A percentile compares a stretch with the other conserved stretches of the same genome.
Conservation (phyloP, 1,140 invertebrate species). For the Bilobella aurantiaca region DNA sequence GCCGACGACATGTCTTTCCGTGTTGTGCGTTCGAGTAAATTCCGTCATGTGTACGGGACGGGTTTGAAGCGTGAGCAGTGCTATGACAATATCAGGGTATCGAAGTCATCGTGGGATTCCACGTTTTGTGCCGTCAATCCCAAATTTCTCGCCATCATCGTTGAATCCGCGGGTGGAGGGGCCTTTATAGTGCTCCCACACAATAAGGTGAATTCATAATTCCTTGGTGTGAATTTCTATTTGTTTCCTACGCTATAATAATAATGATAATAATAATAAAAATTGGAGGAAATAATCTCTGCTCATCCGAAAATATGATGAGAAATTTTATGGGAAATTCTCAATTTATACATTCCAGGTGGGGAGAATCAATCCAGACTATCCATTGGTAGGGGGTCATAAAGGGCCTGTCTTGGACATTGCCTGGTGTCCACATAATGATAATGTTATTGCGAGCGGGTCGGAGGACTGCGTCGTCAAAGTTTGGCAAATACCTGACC, state of each 20-base stretch:
- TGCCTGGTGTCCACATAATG: slow-evolving; percentile 97
- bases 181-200: slow-evolving; percentile 96
- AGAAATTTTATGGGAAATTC: neutral
- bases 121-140: slow-evolving; percentile 98
- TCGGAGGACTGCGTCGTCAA: slow-evolving; percentile 97
- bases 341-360: slow-evolving; percentile 54
- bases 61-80: slow-evolving; percentile 93
- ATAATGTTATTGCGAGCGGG: slow-evolving; percentile 95
- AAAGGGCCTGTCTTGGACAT: slow-evolving; percentile 97
- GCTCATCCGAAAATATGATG: slow-evolving; percentile 8
- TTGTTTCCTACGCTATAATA: no score
- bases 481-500: slow-evolving; percentile 96
- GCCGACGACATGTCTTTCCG: slow-evolving; percentile 98
- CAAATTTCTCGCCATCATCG: slow-evolving; percentile 97
- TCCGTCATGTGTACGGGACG: slow-evolving; percentile 97
- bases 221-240: no score
- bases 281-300: no score
- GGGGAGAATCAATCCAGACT: slow-evolving; percentile 83
- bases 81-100: slow-evolving; percentile 97
- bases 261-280: no score
- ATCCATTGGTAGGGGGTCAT: slow-evolving; percentile 92
- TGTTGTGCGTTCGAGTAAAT: slow-evolving; percentile 91
- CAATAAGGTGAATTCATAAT: slow-evolving; percentile 89
- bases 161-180: slow-evolving; percentile 95
- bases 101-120: slow-evolving; percentile 96